These are phyloP conservation scores for Microtus oregoni DNA, from an alignment of 2,113 vertebrate genomes.

Conservation along the genomic window DNA sequence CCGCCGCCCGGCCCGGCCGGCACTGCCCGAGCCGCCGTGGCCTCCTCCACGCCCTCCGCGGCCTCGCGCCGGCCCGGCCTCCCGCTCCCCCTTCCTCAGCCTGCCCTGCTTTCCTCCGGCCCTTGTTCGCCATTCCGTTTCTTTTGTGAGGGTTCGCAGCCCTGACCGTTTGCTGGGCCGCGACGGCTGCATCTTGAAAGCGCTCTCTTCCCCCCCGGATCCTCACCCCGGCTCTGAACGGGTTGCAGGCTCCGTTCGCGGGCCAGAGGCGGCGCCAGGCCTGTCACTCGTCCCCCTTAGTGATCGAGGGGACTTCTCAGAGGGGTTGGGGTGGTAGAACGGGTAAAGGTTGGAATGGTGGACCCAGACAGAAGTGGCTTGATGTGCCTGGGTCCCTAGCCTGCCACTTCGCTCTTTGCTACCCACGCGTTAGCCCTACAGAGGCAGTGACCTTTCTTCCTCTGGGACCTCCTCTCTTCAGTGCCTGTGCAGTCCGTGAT, in stretches of 20 bases:
- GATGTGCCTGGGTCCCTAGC: neutral
- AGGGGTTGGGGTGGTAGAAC: neutral
- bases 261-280: neutral
- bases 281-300: neutral
- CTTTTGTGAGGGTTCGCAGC: neutral
- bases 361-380: conserved; percentile 3
- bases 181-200: neutral
- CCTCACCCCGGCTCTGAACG: neutral
- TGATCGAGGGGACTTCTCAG: neutral
- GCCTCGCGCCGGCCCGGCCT: neutral
- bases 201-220: neutral
- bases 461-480: neutral
- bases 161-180: neutral
- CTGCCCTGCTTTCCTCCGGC: neutral
- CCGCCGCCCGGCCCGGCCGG: neutral
- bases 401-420: rapidly evolving
- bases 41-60: neutral
- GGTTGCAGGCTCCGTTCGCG: too few relatives aligned
- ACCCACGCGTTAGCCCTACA: neutral
- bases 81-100: neutral
- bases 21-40: too few relatives aligned
- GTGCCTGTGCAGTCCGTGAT: neutral
- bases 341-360: neutral
- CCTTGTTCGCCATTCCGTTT: neutral
- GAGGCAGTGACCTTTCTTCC: conserved; percentile 50